Base-by-base conservation (phyloP, 2,113 vertebrate genomes). In the Phyllopteryx taeniolatus region DNA sequence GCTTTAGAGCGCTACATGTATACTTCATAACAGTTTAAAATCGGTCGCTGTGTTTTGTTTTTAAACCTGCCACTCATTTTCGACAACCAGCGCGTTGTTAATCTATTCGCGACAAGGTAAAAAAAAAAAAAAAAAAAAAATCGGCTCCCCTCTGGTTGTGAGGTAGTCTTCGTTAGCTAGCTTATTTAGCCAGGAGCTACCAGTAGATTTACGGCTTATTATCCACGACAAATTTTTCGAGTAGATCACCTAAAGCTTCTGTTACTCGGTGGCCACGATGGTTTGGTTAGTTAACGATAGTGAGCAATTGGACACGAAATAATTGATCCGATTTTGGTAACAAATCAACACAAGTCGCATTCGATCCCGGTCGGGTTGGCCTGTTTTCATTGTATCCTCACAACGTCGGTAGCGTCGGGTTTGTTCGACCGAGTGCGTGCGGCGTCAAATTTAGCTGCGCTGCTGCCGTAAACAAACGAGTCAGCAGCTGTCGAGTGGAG, bases 131-230 rank as follows among this genome's bases (percentile, higher is more conserved):
- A 49, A n/a, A 53, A 53, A 27, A 27, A 61, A 17, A 47, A 12
- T 74, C 78, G 44, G 47, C 53, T 74, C 49, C 27, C 70, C 59
- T 73, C 33, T 82, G 68, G 9, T 80, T 73, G 57, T 54, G 79
- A 81, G 77, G 74, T 62, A 79, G 65, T 80, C 82, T 75, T 84
- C 62, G 79, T 85, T 79, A 82, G 82, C 83, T 87, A 83, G 81
- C 86, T 77, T 71, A 65, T 66, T 46, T 90, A 89, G 89, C 88
- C 76, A 67, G 39, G 70, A 71, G 89, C 88, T 84, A 82, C 70
- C 81, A 80, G 68, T 89, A 89, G 88, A 89, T 90, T 88, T 87
- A 75, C 85, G 80, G 86, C 81, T 89, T 89, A 90, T 27, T 85
- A 82, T 66, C 81, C 77, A 79, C 4, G 61, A 71, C 75, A 83